A percentile compares a stretch with the other conserved stretches of the same genome.
Conservation (phyloP, 2,797 vertebrate genomes). For the Sebastolobus alascanus region DNA sequence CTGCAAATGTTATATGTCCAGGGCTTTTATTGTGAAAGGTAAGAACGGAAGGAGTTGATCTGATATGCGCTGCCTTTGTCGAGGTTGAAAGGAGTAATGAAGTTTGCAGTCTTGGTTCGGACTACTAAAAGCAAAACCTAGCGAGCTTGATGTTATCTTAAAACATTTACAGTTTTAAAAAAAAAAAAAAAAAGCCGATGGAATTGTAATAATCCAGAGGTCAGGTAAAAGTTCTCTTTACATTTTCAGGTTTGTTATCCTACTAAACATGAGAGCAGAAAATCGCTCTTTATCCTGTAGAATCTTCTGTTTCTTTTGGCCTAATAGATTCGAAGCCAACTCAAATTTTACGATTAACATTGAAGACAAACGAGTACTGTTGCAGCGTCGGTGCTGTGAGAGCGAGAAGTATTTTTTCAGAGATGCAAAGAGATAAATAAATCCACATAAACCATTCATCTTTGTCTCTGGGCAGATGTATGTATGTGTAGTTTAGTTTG, state of each 20-base stretch:
- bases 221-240: background rate
- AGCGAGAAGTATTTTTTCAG: background rate
- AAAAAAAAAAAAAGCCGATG: background rate
- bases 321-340: background rate
- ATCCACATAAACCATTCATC: background rate
- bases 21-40: no score
- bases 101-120: no score
- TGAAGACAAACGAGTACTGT: background rate
- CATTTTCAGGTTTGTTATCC: background rate
- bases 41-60: no score
- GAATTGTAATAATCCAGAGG: background rate
- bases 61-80: no score
- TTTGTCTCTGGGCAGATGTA: background rate
- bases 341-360: background rate
- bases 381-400: background rate
- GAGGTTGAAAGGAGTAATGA: no score
- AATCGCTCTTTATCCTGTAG: background rate
- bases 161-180: background rate
- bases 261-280: background rate
- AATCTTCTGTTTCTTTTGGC: background rate
- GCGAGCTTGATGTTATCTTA: background rate
- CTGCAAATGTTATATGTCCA: rapidly evolving
- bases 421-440: background rate
- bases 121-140: no score
- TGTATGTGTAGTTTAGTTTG: background rate